phyloP scores from a whole-genome alignment of 64 coral and sea anemone species.

The Stichodactyla helianthus region DNA sequence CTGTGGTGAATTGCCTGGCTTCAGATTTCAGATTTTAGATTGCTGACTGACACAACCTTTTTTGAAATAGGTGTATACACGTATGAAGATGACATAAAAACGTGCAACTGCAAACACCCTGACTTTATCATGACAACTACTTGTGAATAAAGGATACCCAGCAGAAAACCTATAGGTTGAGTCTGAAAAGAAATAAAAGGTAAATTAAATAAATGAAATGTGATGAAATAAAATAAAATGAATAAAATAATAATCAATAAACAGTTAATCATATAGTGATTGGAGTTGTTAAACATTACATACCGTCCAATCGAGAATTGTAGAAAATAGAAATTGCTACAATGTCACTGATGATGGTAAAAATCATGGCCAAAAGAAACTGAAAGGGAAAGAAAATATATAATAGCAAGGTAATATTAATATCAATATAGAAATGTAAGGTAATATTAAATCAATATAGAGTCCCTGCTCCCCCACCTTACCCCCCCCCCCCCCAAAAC shows the following conservation, averaged over 20 bases:
- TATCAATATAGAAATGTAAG: background rate
- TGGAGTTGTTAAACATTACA: background rate
- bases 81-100: too few species aligned
- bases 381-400: background rate
- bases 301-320: background rate
- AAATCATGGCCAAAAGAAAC: conserved; percentile 76
- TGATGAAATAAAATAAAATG: background rate
- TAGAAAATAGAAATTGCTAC: conserved; percentile 44
- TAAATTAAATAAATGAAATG: background rate
- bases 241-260: background rate
- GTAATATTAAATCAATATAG: too few species aligned
- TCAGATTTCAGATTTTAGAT: too few species aligned
- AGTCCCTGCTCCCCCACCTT: too few species aligned
- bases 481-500: too few species aligned
- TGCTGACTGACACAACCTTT: too few species aligned
- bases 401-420: background rate
- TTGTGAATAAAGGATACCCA: conserved; percentile 21
- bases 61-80: too few species aligned
- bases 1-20: too few species aligned
- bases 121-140: background rate
- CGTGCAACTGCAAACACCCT: background rate
- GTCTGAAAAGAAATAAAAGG: background rate
- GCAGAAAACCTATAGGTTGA: conserved; percentile 2
- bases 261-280: background rate
- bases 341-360: conserved; percentile 78